Evolutionary conservation across 2,113 vertebrate species (phyloP).

Genomic region (Xiphophorus couchianus): DNA sequence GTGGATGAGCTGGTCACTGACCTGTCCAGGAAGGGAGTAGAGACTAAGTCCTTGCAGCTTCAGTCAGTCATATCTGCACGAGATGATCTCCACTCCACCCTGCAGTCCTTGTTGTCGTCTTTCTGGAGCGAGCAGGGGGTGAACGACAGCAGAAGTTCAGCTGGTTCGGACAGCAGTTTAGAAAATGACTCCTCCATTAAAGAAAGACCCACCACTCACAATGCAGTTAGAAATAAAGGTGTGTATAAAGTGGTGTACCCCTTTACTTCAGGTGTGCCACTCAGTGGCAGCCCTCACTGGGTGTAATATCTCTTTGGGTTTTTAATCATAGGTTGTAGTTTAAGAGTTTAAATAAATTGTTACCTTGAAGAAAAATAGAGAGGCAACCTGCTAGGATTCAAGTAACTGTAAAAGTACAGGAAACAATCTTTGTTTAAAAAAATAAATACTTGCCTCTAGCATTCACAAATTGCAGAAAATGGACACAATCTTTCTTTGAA

Average conservation of each 20-base stretch:
- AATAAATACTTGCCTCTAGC: neutral
- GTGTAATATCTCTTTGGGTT: slow-evolving; percentile 75
- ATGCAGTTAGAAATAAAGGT: slow-evolving; percentile 34
- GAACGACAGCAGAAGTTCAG: slow-evolving; percentile 19
- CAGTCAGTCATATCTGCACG: slow-evolving; percentile 51
- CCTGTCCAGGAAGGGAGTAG: slow-evolving; percentile 26
- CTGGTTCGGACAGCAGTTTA: slow-evolving; percentile 27
- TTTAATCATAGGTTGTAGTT: neutral
- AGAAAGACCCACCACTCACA: slow-evolving; percentile 20
- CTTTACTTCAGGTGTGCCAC: slow-evolving; percentile 39
- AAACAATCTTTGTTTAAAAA: neutral
- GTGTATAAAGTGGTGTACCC: slow-evolving; percentile 66
- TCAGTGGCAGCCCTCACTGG: slow-evolving; percentile 79
- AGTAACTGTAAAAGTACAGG: neutral
- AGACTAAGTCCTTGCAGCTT: slow-evolving; percentile 40
- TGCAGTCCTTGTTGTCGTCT: slow-evolving; percentile 73
- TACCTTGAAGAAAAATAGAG: slow-evolving; percentile 5
- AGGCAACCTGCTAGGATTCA: neutral
- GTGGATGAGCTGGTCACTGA: slow-evolving; percentile 70
- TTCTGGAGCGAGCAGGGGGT: slow-evolving; percentile 46
- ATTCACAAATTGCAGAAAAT: neutral
- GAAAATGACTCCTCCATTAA: slow-evolving; percentile 25
- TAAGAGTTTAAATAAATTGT: neutral
- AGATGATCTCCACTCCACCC: slow-evolving; percentile 76
- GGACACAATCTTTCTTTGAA: neutral